These are phyloP conservation scores for Cyprinodon variegatus DNA, from an alignment of 2,113 vertebrate species.

Conservation along the genomic window DNA sequence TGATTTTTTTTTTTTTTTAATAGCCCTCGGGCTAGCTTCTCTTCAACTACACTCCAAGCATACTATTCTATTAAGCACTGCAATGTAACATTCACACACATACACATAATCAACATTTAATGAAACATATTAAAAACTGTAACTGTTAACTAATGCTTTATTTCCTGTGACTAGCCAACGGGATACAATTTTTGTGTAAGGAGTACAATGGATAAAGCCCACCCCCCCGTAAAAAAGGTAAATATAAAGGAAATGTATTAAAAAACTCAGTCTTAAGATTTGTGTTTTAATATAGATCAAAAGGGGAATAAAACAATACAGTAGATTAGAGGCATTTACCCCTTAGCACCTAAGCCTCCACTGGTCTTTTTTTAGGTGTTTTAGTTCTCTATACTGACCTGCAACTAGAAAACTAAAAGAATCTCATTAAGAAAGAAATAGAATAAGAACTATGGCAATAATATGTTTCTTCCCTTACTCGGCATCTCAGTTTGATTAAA, in stretches of 20 bases:
- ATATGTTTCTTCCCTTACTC: too few relatives aligned
- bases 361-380: too few relatives aligned
- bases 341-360: too few relatives aligned
- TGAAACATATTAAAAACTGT: conserved; percentile 24
- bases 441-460: too few relatives aligned
- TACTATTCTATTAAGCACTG: conserved; percentile 12
- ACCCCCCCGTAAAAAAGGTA: background rate
- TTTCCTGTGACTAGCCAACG: conserved; percentile 9
- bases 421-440: too few relatives aligned
- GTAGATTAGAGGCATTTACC: background rate
- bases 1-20: conserved; percentile 49
- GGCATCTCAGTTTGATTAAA: too few relatives aligned
- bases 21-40: conserved; percentile 60
- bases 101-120: conserved; percentile 17
- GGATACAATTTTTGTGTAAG: conserved; percentile 9
- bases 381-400: too few relatives aligned
- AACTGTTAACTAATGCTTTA: conserved; percentile 22
- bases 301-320: background rate
- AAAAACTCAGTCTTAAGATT: background rate
- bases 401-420: too few relatives aligned
- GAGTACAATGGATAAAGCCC: background rate
- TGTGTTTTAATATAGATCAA: background rate
- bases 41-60: conserved; percentile 50
- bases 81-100: conserved; percentile 31
- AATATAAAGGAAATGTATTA: background rate